Base-by-base conservation (phyloP, 2,113 vertebrate species). In the Corythoichthys haematopterus region DNA sequence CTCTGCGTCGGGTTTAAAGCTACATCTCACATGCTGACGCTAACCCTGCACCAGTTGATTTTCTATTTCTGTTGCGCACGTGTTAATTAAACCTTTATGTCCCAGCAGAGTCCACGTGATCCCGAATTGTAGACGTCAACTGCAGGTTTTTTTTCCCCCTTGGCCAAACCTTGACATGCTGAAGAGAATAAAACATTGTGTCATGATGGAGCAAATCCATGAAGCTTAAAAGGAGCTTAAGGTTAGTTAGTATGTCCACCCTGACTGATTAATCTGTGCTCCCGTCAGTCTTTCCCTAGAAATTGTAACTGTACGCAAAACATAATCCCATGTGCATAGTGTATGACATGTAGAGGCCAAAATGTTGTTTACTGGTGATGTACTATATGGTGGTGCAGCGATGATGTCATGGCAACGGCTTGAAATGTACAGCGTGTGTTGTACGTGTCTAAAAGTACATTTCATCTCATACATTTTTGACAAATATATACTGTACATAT, bases 1-100 rank as follows among this genome's bases (percentile, higher is more conserved):
- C 37, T 45, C 2, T 59, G 45, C 58, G 79, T 57, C 56, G 65
- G 36, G 45, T 72, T 51, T 40, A 72, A 63, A 71, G 72, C 73
- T 67, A 15, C 43, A 59, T 64, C 45, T 71, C 28, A 68, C 58
- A 47, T 43, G 33, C 16, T 3, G 38, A 36, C 64, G 12, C 58
- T 64, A 38, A 11, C 36, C 66, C 65, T 60, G 55, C 59, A 52
- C 33, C 43, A 9, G 45, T 47, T 16, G 58, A 61, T 60, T 55
- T 43, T 73, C 62, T 68, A 28, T 70, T 46, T 47, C 20, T 43
- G 60, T 62, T 28, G 60, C 11, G 60, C n/a, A 20, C 68, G 68
- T 71, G 15, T 75, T 76, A 73, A 79, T 83, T 78, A 74, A 46
- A 69, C 36, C 38, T 68, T 64, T 72, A 15, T 70, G 52, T 78